phyloP scores from a whole-genome alignment of 2,113 vertebrate genomes.

The Alosa alosa region DNA sequence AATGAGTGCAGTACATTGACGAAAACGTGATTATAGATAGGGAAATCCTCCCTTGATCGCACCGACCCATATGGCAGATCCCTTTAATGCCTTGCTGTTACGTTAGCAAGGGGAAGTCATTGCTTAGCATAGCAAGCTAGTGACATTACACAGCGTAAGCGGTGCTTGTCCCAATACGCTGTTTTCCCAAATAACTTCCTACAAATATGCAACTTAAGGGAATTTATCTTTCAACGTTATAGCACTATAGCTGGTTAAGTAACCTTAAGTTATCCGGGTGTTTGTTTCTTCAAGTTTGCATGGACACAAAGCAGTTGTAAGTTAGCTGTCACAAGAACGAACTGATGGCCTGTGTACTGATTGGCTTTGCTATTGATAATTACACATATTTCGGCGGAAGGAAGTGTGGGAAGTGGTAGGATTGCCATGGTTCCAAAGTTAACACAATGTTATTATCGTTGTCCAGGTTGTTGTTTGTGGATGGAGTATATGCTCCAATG shows the following conservation, averaged over 20 bases:
- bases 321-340: neutral
- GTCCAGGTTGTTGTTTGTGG: slow-evolving; percentile 49
- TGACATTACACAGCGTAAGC: neutral
- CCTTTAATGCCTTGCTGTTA: neutral
- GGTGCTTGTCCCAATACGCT: neutral
- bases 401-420: neutral
- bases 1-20: neutral
- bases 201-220: neutral
- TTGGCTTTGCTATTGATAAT: neutral
- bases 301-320: neutral
- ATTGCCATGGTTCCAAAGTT: neutral
- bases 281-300: neutral
- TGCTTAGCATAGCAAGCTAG: slow-evolving; percentile 11
- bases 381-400: neutral
- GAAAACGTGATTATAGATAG: neutral
- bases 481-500: slow-evolving; percentile 80
- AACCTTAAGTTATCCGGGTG: neutral
- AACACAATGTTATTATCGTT: neutral
- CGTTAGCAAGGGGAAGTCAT: neutral
- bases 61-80: slow-evolving; percentile 17
- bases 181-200: neutral
- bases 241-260: neutral
- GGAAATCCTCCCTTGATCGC: neutral
- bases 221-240: neutral
- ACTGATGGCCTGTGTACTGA: neutral